phyloP scores from a whole-genome alignment of 2,113 vertebrate genomes.

The Garra rufa region DNA sequence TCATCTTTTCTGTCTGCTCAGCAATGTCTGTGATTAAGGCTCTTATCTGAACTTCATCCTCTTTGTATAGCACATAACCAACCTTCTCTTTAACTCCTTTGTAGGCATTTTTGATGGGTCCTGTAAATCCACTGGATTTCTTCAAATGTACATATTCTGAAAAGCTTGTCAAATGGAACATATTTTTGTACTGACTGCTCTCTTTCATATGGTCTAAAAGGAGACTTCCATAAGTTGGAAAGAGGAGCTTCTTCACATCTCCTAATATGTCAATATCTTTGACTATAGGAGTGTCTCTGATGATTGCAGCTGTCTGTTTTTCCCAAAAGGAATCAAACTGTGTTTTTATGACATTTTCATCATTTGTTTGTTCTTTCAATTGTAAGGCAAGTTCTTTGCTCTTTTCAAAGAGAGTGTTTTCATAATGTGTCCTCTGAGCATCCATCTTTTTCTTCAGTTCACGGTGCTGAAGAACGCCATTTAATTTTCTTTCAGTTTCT shows the following conservation, averaged over 20 bases:
- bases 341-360: slow-evolving; percentile 36
- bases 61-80: background rate
- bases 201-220: background rate
- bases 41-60: background rate
- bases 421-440: too few relatives aligned
- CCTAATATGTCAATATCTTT: slow-evolving; percentile 41
- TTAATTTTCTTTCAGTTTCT: too few relatives aligned
- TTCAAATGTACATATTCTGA: background rate
- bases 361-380: too few relatives aligned
- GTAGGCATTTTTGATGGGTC: fast-evolving
- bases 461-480: too few relatives aligned
- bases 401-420: too few relatives aligned
- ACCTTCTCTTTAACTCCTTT: fast-evolving
- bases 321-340: slow-evolving; percentile 61
- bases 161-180: background rate
- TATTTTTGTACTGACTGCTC: background rate
- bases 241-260: slow-evolving; percentile 61
- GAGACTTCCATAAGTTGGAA: slow-evolving; percentile 34
- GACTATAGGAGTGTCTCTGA: fast-evolving
- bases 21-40: background rate
- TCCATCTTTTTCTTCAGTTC: too few relatives aligned
- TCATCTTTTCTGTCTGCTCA: background rate
- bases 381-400: too few relatives aligned
- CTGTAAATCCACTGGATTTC: background rate
- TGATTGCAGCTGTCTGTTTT: slow-evolving; percentile 38